These are phyloP conservation scores for Lerema accius DNA, from an alignment of 1,140 invertebrate genomes.

Conservation along the genomic window DNA sequence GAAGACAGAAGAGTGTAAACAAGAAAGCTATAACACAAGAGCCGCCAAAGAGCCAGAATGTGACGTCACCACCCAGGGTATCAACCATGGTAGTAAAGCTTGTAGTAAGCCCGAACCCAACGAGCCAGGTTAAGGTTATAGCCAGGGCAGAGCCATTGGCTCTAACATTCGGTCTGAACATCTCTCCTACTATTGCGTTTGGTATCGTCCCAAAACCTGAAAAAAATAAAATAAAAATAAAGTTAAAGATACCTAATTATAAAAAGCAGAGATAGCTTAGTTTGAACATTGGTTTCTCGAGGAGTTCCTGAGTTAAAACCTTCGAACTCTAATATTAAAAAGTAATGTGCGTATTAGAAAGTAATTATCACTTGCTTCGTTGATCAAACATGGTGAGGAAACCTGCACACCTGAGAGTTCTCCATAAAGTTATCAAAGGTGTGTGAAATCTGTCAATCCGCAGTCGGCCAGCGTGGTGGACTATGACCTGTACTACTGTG, in stretches of 20 bases:
- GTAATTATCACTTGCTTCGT: no score
- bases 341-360: no score
- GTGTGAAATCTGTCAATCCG: no score
- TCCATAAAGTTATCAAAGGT: no score
- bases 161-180: slow-evolving; percentile 86
- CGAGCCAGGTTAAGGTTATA: slow-evolving; percentile 87
- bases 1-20: slow-evolving; percentile 85
- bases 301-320: no score
- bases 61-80: slow-evolving; percentile 85
- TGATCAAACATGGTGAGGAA: no score
- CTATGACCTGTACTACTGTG: no score
- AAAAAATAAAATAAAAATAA: slow-evolving; percentile 14
- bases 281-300: no score
- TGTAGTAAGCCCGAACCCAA: slow-evolving; percentile 89
- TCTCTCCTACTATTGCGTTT: slow-evolving; percentile 87
- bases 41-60: slow-evolving; percentile 90
- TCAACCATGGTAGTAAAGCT: slow-evolving; percentile 84
- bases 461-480: no score
- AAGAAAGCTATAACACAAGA: slow-evolving; percentile 86
- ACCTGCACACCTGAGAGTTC: no score
- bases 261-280: no score
- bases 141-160: slow-evolving; percentile 86
- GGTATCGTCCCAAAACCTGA: slow-evolving; percentile 88
- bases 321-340: no score
- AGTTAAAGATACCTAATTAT: not conserved